Conservation (phyloP, 2,797 vertebrate species). For the Oreochromis grahami region DNA sequence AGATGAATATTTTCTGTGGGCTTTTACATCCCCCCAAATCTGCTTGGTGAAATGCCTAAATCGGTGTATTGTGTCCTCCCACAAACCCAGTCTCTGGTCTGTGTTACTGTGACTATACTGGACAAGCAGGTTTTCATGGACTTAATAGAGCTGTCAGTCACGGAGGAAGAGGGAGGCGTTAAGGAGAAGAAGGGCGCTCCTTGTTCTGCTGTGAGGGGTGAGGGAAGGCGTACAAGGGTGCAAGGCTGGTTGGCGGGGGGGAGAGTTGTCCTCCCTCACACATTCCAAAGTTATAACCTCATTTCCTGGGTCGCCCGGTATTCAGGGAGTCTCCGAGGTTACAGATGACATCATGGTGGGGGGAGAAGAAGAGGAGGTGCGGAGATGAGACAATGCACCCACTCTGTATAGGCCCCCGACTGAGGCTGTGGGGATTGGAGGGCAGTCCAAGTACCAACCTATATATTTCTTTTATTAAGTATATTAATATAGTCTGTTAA, state of each 20-base stretch:
- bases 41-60: not conserved
- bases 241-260: not conserved
- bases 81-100: not conserved
- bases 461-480: not conserved
- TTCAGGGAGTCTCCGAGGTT: slow-evolving; percentile 66
- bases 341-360: slow-evolving; percentile 71
- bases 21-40: not conserved
- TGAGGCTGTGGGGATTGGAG: not conserved
- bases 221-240: not conserved
- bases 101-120: slow-evolving; percentile 35
- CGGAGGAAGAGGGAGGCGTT: not conserved
- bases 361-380: slow-evolving; percentile 27
- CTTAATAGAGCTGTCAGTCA: slow-evolving; percentile 38
- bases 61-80: not conserved
- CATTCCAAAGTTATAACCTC: slow-evolving; percentile 74
- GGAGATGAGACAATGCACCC: slow-evolving; percentile 41
- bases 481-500: not conserved
- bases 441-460: not conserved
- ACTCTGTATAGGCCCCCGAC: not conserved
- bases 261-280: slow-evolving; percentile 13
- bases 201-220: slow-evolving; percentile 36
- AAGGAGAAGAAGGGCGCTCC: slow-evolving; percentile 49
- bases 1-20: slow-evolving; percentile 4
- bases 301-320: slow-evolving; percentile 70
- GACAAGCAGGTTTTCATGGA: slow-evolving; percentile 34